Evolutionary conservation across 2,113 vertebrate species (phyloP).

Genomic region (Apteryx owenii): DNA sequence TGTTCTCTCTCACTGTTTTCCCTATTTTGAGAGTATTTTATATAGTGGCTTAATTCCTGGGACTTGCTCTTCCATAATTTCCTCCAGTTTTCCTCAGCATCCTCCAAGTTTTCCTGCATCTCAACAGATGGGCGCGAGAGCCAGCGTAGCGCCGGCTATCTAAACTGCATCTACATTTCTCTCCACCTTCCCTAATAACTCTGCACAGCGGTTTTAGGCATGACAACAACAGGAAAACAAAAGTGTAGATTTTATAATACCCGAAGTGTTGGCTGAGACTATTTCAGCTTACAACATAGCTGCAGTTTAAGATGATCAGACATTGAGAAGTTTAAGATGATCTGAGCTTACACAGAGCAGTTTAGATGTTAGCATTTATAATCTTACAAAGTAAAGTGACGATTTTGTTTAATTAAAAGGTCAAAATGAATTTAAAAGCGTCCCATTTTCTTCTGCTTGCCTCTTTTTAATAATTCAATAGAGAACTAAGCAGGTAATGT

Average conservation of each 20-base stretch:
- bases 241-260: background rate
- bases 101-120: background rate
- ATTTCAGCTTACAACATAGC: background rate
- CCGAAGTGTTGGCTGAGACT: background rate
- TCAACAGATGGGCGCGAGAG: fast-evolving
- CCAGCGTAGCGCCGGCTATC: background rate
- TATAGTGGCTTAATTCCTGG: fast-evolving
- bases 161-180: background rate
- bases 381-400: background rate
- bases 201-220: background rate
- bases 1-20: background rate
- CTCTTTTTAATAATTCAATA: slow-evolving; percentile 8
- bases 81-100: fast-evolving
- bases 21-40: background rate
- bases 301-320: background rate
- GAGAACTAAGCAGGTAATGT: background rate
- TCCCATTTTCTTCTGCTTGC: slow-evolving; percentile 21
- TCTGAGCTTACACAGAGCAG: background rate
- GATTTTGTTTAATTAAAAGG: slow-evolving; percentile 23
- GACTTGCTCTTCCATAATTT: background rate
- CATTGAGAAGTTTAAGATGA: background rate
- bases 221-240: background rate
- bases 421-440: slow-evolving; percentile 15
- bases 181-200: background rate
- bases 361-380: background rate